These are phyloP conservation scores for Melopsittacus undulatus DNA, from an alignment of 2,797 vertebrate genomes.

Conservation along the genomic window DNA sequence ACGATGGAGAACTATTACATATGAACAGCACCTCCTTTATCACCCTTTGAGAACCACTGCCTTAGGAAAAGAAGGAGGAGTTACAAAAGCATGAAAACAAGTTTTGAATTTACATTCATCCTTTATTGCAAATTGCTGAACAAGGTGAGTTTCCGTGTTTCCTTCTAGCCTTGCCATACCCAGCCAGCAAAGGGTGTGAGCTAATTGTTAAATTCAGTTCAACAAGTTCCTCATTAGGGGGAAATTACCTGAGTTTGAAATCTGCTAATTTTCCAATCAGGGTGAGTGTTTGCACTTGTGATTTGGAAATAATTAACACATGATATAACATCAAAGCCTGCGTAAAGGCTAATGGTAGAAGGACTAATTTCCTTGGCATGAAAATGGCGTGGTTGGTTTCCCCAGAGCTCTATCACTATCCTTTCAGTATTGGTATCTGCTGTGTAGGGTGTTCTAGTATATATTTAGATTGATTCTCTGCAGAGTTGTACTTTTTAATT, in stretches of 20 bases:
- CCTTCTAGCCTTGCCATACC: not conserved
- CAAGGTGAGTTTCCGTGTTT: not conserved
- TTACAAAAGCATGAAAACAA: not conserved
- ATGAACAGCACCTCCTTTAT: not conserved
- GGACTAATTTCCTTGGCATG: constrained; percentile 41
- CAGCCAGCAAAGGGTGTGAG: constrained; percentile 76
- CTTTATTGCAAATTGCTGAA: not conserved
- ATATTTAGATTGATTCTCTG: not conserved
- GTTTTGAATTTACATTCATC: not conserved
- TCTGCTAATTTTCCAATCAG: constrained; percentile 85
- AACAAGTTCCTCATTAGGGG: constrained; percentile 84
- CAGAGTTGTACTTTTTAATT: not conserved
- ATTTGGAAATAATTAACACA: constrained; percentile 83
- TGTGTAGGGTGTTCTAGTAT: not conserved
- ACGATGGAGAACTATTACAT: not conserved
- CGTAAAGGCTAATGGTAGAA: constrained; percentile 73
- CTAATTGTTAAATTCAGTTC: constrained; percentile 84
- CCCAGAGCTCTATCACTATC: not conserved
- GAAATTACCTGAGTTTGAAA: constrained; percentile 83
- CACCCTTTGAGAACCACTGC: not conserved
- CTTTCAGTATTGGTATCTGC: not conserved
- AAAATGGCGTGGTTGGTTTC: not conserved
- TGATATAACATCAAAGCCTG: constrained; percentile 76
- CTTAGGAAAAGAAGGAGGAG: not conserved
- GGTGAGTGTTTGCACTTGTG: constrained; percentile 83